phyloP scores from a whole-genome alignment of 2,888 invertebrate genomes.

The Sepiola atlantica region DNA sequence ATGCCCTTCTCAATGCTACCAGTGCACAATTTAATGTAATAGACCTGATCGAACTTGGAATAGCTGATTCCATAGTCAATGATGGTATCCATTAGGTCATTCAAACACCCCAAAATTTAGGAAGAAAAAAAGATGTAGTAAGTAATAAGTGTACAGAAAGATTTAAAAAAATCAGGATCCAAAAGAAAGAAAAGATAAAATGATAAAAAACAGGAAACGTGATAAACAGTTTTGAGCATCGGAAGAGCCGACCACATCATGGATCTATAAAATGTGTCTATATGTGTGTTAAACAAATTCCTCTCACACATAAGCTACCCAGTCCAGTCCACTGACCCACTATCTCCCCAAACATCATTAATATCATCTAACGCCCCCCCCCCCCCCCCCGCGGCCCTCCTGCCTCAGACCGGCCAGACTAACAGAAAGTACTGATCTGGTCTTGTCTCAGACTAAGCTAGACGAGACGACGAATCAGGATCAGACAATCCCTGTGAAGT shows the following conservation, averaged over 20 bases:
- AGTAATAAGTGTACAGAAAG: too few species aligned
- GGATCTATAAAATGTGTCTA: not conserved
- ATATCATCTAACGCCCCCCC: not conserved
- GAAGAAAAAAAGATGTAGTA: too few species aligned
- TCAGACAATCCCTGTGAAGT: slow-evolving; percentile 32
- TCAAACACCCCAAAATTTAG: too few species aligned
- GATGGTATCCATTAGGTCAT: too few species aligned
- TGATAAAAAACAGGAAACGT: not conserved
- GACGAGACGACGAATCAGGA: not conserved
- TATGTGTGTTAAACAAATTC: not conserved
- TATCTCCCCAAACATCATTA: not conserved
- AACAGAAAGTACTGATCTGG: not conserved
- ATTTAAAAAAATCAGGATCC: too few species aligned
- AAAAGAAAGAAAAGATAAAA: too few species aligned
- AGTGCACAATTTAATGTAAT: too few species aligned
- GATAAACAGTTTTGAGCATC: not conserved
- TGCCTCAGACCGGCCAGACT: not conserved
- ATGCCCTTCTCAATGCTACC: too few species aligned
- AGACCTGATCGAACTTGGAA: too few species aligned
- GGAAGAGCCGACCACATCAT: not conserved
- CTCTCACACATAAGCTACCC: not conserved
- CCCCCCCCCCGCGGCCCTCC: not conserved
- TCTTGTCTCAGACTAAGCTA: slow-evolving; percentile 1
- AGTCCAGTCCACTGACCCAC: not conserved
- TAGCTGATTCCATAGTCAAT: too few species aligned